Evolutionary conservation across 1,140 invertebrate genomes (phyloP).

Genomic region (Ganaspis sp.): DNA sequence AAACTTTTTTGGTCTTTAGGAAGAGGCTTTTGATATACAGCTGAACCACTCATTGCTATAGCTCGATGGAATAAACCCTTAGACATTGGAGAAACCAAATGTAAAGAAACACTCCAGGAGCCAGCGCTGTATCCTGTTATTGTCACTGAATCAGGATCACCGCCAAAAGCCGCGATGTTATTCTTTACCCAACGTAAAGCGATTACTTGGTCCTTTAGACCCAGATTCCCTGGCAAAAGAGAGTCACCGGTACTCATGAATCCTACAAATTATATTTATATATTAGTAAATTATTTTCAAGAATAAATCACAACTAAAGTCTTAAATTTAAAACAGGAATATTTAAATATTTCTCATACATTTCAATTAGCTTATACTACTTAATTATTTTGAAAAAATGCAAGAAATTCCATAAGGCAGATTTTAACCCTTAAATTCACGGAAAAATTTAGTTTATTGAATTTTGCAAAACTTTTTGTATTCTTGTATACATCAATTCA

Average conservation of each 20-base stretch:
- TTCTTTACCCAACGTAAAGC: slow-evolving; percentile 80
- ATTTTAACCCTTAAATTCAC: too few species aligned
- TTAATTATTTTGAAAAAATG: too few species aligned
- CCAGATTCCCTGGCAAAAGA: slow-evolving; percentile 80
- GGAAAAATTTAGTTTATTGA: too few species aligned
- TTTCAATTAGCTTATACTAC: too few species aligned
- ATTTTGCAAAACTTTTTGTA: too few species aligned
- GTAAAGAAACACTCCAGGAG: slow-evolving; percentile 78
- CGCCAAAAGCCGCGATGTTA: slow-evolving; percentile 80
- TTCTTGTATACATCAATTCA: too few species aligned
- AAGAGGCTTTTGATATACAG: slow-evolving; percentile 78
- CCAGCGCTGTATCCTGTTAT: slow-evolving; percentile 84
- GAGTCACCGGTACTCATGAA: slow-evolving; percentile 62
- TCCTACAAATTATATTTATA: slow-evolving; percentile 35
- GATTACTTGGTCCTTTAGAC: slow-evolving; percentile 82
- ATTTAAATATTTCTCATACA: too few species aligned
- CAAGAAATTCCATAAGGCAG: too few species aligned
- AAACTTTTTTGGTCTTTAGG: slow-evolving; percentile 76
- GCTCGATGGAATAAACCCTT: slow-evolving; percentile 67
- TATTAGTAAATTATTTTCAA: background rate
- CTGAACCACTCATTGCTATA: slow-evolving; percentile 82
- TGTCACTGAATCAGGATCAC: slow-evolving; percentile 79
- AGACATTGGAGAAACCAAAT: slow-evolving; percentile 81
- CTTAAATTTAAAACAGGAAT: too few species aligned
- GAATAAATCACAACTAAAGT: too few species aligned